Base-by-base conservation (phyloP, 2,888 invertebrate species). In the Hypomecis atomaria region DNA sequence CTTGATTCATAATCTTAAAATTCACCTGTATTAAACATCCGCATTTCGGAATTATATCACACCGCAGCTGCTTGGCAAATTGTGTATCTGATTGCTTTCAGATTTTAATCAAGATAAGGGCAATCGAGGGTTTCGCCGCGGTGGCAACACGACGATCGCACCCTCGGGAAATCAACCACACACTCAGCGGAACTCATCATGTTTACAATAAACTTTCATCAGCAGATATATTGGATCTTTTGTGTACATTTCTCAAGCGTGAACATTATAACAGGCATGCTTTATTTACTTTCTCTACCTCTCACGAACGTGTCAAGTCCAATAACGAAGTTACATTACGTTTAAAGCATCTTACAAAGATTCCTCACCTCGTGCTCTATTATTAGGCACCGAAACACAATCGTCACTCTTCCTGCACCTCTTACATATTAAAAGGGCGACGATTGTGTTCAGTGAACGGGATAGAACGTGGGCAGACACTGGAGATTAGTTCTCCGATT, bases 401-500 rank as follows among this genome's bases (percentile, higher is more conserved):
- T 71, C 57, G 66, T 59, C 63, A 44, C 45, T 34, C 53, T 65
- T 66, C 42, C 49, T 52, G 65, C 58, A 77, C 74, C 75, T 79
- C 75, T 79, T 81, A 71, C 75, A 83, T 82, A 83, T 83, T 82
- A 76, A 80, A 80, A 81, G 74, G 78, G 77, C 67, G 71, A 79
- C 75, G 71, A 86, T 87, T 87, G 85, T 86, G 79, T 84, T 81
- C 79, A 70, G 71, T 78, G 72, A 80, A 78, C 75, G 75, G 71
- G 74, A 76, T 71, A 84, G 88, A 84, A 85, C 90, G 88, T 90
- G 89, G 87, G 83, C 78, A 82, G 82, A 89, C 89, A 88, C 73
- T 79, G 79, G 81, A 86, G 88, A 90, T 91, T 89, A 88, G 78
- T 84, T 81, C 83, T 79, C 81, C 75, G 85, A 86, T 87, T 86